A percentile compares a stretch with the other conserved stretches of the same genome.
Evolutionary conservation across 1,140 invertebrate genomes (phyloP).

Genomic region (Drosophila bocki): DNA sequence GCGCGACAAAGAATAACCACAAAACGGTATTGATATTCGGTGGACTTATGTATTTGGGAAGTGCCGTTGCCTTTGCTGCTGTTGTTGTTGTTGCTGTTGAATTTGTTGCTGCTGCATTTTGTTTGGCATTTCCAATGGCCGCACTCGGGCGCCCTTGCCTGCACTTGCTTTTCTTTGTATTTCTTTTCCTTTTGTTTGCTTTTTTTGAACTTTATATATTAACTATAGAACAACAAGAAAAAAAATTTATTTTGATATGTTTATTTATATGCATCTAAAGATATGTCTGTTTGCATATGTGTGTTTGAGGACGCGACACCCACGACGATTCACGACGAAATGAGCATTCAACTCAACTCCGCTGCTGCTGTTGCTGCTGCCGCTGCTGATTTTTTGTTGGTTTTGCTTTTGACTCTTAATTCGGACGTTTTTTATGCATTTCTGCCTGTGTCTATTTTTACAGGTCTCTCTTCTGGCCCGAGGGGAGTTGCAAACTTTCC

Average conservation of each 20-base stretch:
- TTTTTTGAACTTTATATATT: constrained; percentile 43
- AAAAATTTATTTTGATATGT: constrained; percentile 47
- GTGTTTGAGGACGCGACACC: constrained; percentile 28
- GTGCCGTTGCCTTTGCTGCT: constrained; percentile 31
- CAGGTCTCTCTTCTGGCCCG: constrained; percentile 6
- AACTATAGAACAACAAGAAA: constrained; percentile 65
- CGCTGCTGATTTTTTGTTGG: constrained; percentile 19
- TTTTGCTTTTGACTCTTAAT: constrained; percentile 13
- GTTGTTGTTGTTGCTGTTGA: constrained; percentile 23
- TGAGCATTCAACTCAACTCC: constrained; percentile 41
- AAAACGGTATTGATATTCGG: constrained; percentile 18
- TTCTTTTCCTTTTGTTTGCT: not conserved
- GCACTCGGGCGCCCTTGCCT: constrained; percentile 44
- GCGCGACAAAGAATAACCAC: constrained; percentile 28
- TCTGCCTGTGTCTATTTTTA: constrained; percentile 45
- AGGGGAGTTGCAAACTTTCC: constrained; percentile 32
- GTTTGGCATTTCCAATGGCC: constrained; percentile 56
- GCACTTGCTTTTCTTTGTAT: constrained; percentile 43
- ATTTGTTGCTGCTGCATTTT: constrained; percentile 53
- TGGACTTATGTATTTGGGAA: constrained; percentile 55
- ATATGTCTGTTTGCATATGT: constrained; percentile 20
- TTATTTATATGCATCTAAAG: constrained; percentile 47
- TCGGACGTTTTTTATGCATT: constrained; percentile 13
- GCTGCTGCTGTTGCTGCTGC: not conserved
- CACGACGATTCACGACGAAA: constrained; percentile 31